Conservation (phyloP, 2,797 vertebrate species). For the Acanthurus leucopareius region DNA sequence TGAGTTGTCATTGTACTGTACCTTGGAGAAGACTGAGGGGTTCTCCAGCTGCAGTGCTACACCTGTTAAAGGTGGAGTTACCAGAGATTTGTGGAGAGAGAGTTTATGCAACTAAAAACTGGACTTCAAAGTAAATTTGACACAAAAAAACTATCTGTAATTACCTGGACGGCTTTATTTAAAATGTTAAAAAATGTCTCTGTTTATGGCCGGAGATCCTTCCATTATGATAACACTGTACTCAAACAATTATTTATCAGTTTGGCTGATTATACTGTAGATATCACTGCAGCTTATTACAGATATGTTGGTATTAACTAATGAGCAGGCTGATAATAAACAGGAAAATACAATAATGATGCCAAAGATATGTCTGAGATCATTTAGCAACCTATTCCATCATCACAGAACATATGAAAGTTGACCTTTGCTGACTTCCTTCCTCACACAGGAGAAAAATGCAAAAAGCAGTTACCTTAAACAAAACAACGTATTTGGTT, state of each 20-base stretch:
- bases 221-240: not conserved
- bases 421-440: too few species aligned
- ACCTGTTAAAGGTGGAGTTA: constrained; percentile 46
- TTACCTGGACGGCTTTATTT: constrained; percentile 11
- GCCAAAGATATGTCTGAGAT: not conserved
- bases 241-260: not conserved
- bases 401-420: too few species aligned
- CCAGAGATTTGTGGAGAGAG: not conserved
- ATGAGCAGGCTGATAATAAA: not conserved
- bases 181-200: not conserved
- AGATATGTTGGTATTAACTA: not conserved
- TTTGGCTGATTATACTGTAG: not conserved
- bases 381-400: not conserved
- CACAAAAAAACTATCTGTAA: not conserved
- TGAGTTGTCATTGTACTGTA: constrained; percentile 77
- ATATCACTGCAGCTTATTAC: not conserved
- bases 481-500: too few species aligned
- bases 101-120: not conserved
- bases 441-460: too few species aligned
- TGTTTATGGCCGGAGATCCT: not conserved
- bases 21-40: constrained; percentile 63
- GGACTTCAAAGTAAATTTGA: not conserved
- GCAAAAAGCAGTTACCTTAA: too few species aligned
- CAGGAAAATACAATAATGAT: not conserved
- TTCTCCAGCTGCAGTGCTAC: constrained; percentile 54